Evolutionary conservation across 1,140 invertebrate species (phyloP), one percentile per base, ranked within the genome.

Genomic region (Drosophila busckii): DNA sequence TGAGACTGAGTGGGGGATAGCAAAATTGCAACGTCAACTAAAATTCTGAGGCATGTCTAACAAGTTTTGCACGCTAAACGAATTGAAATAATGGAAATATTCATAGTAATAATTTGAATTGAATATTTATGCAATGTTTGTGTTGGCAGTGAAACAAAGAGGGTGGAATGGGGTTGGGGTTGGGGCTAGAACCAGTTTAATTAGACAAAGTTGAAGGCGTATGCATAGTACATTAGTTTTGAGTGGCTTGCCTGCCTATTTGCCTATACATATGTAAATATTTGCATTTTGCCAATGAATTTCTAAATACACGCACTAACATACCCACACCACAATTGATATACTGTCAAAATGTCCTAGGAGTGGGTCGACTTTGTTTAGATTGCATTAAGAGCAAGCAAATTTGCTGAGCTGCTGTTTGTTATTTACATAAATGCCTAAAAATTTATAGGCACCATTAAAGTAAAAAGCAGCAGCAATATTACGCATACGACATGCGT

Each of bases 21-120:
- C n/a, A n/a, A n/a, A n/a, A n/a, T n/a, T n/a, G n/a, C n/a, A n/a
- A n/a, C n/a, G n/a, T n/a, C n/a, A n/a, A n/a, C n/a, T n/a, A n/a
- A n/a, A n/a, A n/a, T n/a, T n/a, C n/a, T n/a, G n/a, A n/a, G n/a
- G n/a, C n/a, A n/a, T n/a, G n/a, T n/a, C n/a, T n/a, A n/a, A n/a
- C n/a, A n/a, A n/a, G n/a, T n/a, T n/a, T n/a, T n/a, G n/a, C n/a
- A n/a, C n/a, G n/a, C n/a, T n/a, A n/a, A n/a, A n/a, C n/a, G n/a
- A n/a, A n/a, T n/a, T n/a, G n/a, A n/a, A n/a, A 82, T 80, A 80
- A 80, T 80, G 75, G 75, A 82, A 80, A 73, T 80, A 73, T 82
- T 54, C 61, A 53, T 80, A 37, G 69, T 73, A 80, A 80, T 80
- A 82, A 82, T 80, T 80, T 80, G 82, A 80, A 82, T 80, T 73